phyloP scores from a whole-genome alignment of 2,888 invertebrate genomes.

The Agelastica alni region DNA sequence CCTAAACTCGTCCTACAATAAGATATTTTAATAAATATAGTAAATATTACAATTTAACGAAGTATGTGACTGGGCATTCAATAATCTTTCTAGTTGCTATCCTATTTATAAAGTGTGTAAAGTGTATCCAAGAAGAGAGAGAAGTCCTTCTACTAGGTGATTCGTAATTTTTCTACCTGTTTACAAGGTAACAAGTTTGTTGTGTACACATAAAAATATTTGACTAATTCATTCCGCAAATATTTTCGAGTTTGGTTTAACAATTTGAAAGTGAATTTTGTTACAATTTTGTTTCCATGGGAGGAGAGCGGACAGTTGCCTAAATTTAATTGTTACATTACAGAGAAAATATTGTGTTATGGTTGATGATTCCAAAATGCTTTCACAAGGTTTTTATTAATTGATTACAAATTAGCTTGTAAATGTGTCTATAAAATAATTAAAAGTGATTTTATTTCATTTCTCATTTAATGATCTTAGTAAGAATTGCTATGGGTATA shows the following conservation, averaged over 20 bases:
- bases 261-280: constrained; percentile 3
- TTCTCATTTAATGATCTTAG: too few species aligned
- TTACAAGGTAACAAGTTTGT: constrained; percentile 13
- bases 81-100: too few species aligned
- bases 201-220: constrained; percentile 1
- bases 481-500: too few species aligned
- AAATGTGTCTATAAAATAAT: neutral
- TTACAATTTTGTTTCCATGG: too few species aligned
- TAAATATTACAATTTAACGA: constrained; percentile 12
- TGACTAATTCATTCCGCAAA: constrained; percentile 11
- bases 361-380: constrained; percentile 9
- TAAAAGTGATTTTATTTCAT: neutral
- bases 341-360: constrained; percentile 3
- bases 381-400: constrained; percentile 12
- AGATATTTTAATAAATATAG: constrained; percentile 1
- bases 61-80: constrained; percentile 18
- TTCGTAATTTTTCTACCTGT: constrained; percentile 12
- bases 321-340: neutral
- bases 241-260: constrained; percentile 5
- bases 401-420: neutral
- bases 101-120: too few species aligned
- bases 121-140: neutral
- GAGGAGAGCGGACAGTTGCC: too few species aligned
- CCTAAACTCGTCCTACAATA: constrained; percentile 12
- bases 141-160: neutral